Base-by-base conservation (phyloP, 2,113 vertebrate species). In the Puntigrus tetrazona region DNA sequence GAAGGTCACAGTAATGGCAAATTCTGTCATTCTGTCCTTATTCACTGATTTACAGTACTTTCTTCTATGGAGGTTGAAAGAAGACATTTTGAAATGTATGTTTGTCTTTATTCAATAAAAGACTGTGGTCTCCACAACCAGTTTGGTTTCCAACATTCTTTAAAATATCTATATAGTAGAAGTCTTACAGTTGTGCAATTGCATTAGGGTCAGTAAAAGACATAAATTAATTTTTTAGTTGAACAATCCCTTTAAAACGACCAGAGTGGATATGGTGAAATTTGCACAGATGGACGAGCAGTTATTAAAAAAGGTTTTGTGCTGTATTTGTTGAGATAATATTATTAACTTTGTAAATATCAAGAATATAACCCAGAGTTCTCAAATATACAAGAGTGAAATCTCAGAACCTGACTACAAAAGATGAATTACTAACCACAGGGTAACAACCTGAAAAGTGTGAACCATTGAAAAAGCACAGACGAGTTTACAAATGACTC, bases 271-370 rank as follows among this genome's bases (percentile, higher is more conserved):
- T 34, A 31, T 18, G 7, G 65, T 36, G 20, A 69, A 69, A 69
- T 69, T 10, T 22, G 38, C 34, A 22, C 65, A 38, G 65, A 69
- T 38, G 65, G 20, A 38, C 65, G 38, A 38, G 20, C 67, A 38
- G 65, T 69, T 36, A 38, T 69, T n/a, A 67, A 67, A 34, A 13
- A 14, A 41, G 36, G 36, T 10, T 72, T 36, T 36, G 16, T 70
- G 10, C 34, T 72, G 34, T 41, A 41, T 72, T n/a, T 25, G 67
- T 70, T 70, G 18, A n/a, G 20, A 9, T 20, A 70, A 41, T 41
- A 41, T 70, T 36, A 38, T 69, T 72, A 38, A 22, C 67, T 4
- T 38, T 73, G 70, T 73, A 73, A 73, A 45, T 74, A 74, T 45
- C 43, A 36, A 69, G 31, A 69, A 36, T 18, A 36, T 36, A 69